Conservation (phyloP, 2,888 invertebrate genomes). For the Phoenoteleia sp. region DNA sequence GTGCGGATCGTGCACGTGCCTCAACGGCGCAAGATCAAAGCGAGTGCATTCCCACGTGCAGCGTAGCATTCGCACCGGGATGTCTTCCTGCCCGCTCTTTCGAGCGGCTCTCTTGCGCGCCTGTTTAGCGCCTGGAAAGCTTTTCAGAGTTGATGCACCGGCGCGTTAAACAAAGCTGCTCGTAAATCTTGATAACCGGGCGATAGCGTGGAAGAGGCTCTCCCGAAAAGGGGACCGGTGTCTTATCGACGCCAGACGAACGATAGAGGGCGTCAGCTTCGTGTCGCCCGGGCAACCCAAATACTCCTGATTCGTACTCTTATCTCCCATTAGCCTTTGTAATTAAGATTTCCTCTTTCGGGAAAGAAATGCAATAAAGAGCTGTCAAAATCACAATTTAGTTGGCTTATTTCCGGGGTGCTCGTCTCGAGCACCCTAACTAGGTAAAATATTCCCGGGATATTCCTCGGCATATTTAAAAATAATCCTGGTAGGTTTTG, state of each 20-base stretch:
- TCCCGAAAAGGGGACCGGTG: constrained; percentile 49
- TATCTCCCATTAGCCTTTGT: constrained; percentile 48
- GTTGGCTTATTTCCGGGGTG: not conserved
- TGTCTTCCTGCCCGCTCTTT: constrained; percentile 28
- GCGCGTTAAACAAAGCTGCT: constrained; percentile 70
- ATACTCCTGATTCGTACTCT: constrained; percentile 53
- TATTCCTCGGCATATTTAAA: too few relatives aligned
- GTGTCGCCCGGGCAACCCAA: constrained; percentile 67
- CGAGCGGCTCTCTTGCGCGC: constrained; percentile 36
- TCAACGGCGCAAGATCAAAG: constrained; percentile 36
- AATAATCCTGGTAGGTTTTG: too few relatives aligned
- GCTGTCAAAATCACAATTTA: constrained; percentile 26
- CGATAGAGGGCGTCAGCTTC: constrained; percentile 47
- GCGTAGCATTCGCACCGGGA: not conserved
- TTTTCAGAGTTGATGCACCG: constrained; percentile 60
- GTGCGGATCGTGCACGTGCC: constrained; percentile 27
- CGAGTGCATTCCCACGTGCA: constrained; percentile 41
- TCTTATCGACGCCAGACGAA: constrained; percentile 65
- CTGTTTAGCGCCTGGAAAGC: constrained; percentile 39
- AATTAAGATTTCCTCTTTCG: constrained; percentile 64
- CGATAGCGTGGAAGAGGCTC: constrained; percentile 67
- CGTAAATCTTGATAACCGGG: constrained; percentile 74
- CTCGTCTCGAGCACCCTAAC: too few relatives aligned
- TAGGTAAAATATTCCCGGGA: too few relatives aligned
- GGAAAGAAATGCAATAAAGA: not conserved